These are phyloP conservation scores for Junonia oenone DNA, from an alignment of 2,888 invertebrate species.

Conservation along the genomic window DNA sequence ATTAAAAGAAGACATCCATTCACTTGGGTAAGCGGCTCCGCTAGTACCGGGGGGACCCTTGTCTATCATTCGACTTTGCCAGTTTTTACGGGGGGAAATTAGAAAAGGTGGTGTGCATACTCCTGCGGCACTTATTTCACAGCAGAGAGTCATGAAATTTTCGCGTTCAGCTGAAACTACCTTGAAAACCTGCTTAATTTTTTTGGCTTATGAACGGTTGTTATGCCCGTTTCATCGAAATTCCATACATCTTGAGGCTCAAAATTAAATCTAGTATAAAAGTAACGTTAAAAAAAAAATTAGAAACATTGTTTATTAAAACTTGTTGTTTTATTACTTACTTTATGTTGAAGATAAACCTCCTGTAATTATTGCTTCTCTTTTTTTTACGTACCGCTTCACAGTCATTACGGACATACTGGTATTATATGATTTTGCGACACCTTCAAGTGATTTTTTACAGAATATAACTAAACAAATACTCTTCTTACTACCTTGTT, in stretches of 20 bases:
- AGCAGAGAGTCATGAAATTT: conserved; percentile 40
- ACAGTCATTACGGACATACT: not conserved
- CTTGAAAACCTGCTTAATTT: conserved; percentile 41
- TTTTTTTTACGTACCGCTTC: not conserved
- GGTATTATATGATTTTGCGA: conserved; percentile 12
- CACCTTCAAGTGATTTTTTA: conserved; percentile 18
- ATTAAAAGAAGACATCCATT: conserved; percentile 41
- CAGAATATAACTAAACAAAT: conserved; percentile 13
- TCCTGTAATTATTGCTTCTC: not conserved
- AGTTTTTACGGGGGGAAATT: conserved; percentile 26
- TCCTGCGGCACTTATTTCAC: conserved; percentile 44
- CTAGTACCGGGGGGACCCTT: conserved; percentile 37
- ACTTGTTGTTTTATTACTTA: not conserved
- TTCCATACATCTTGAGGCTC: not conserved
- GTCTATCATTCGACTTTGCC: conserved; percentile 40
- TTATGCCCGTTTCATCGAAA: not conserved
- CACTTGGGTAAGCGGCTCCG: conserved; percentile 32
- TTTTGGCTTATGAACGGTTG: not conserved
- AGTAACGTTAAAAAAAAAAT: not conserved
- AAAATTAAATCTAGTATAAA: not conserved
- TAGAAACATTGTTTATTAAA: not conserved
- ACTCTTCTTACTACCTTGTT: conserved; percentile 23
- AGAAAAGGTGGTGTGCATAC: conserved; percentile 46
- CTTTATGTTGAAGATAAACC: not conserved
- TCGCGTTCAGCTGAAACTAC: conserved; percentile 48